phyloP scores from a whole-genome alignment of 2,797 vertebrate genomes.

The Alectoris magna region DNA sequence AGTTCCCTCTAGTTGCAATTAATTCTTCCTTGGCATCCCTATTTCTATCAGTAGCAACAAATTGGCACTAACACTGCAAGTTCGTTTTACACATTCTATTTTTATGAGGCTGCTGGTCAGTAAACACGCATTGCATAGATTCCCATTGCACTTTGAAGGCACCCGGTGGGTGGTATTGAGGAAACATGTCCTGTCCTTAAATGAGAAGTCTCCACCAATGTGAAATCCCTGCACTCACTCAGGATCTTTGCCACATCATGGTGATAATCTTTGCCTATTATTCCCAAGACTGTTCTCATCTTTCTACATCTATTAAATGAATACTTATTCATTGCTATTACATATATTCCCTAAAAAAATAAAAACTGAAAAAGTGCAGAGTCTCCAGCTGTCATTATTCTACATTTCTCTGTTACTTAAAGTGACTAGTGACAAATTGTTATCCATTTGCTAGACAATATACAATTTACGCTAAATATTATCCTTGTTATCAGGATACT shows the following conservation, averaged over 20 bases:
- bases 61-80: background rate
- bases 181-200: background rate
- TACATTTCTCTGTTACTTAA: slow-evolving; percentile 48
- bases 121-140: background rate
- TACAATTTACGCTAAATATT: slow-evolving; percentile 52
- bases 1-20: background rate
- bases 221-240: background rate
- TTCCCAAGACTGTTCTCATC: slow-evolving; percentile 13
- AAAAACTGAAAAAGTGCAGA: background rate
- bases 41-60: background rate
- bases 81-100: background rate
- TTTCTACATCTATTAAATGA: background rate
- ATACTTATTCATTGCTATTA: background rate
- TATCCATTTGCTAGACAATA: slow-evolving; percentile 30
- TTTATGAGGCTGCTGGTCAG: background rate
- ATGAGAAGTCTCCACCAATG: background rate
- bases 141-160: background rate
- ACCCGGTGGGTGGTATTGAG: background rate
- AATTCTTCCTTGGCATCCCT: background rate
- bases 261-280: background rate
- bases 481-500: slow-evolving; percentile 28
- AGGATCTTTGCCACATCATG: background rate
- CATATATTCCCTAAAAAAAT: background rate
- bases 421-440: slow-evolving; percentile 35
- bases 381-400: slow-evolving; percentile 6